phyloP scores from a whole-genome alignment of 2,888 invertebrate genomes.

The Acanthosepion pharaonis region DNA sequence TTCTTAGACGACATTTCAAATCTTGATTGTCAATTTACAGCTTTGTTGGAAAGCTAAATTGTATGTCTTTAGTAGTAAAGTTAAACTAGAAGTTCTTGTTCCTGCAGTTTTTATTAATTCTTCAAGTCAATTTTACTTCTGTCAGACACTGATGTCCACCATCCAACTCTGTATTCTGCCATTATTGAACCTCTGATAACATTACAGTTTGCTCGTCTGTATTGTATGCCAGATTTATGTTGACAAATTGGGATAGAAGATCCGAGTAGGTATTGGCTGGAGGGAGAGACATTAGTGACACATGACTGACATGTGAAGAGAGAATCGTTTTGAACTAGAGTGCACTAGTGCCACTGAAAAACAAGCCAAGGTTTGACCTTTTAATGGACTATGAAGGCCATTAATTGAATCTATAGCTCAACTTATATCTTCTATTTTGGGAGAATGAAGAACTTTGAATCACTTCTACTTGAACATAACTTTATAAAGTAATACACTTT shows the following conservation, averaged over 20 bases:
- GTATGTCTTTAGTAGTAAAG: not conserved
- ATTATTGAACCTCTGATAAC: not conserved
- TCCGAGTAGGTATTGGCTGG: not conserved
- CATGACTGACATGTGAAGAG: constrained; percentile 5
- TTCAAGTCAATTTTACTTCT: not conserved
- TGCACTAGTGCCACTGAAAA: not conserved
- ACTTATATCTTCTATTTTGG: not conserved
- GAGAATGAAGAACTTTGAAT: not conserved
- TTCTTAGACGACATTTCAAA: not conserved
- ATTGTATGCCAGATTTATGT: not conserved
- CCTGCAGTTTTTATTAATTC: not conserved
- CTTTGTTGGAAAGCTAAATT: not conserved
- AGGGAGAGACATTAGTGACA: constrained; percentile 18
- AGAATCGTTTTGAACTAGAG: not conserved
- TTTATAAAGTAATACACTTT: constrained; percentile 12
- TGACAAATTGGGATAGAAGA: constrained; percentile 12
- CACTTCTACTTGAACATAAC: not conserved
- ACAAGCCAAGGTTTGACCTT: not conserved
- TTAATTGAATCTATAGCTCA: not conserved
- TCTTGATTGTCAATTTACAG: not conserved
- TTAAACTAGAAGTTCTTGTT: not conserved
- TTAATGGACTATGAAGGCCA: constrained; percentile 4
- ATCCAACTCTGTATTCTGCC: not conserved
- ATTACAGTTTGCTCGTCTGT: not conserved
- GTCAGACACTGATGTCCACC: not conserved